These are phyloP conservation scores for Poecilobothrus nobilitatus DNA, from an alignment of 2,888 invertebrate genomes.

Conservation along the genomic window DNA sequence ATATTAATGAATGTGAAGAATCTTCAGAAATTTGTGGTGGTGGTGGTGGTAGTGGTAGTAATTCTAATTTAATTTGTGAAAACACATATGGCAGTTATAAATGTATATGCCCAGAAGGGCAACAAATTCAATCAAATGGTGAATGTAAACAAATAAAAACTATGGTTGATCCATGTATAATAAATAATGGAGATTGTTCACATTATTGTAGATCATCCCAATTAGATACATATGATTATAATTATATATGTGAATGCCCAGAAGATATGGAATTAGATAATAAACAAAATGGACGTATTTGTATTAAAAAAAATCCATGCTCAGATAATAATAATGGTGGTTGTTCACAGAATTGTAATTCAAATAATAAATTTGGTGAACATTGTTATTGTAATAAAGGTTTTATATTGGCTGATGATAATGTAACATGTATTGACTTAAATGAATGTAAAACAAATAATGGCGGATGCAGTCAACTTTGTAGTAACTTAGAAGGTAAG, in stretches of 20 bases:
- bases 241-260: constrained; percentile 37
- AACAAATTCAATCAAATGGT: constrained; percentile 31
- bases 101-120: constrained; percentile 49
- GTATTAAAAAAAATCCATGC: constrained; percentile 48
- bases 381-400: constrained; percentile 43
- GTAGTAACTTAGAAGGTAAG: constrained; percentile 37
- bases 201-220: constrained; percentile 50
- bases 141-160: constrained; percentile 31
- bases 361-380: constrained; percentile 27
- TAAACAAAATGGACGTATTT: constrained; percentile 40
- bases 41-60: not conserved
- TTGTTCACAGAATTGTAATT: constrained; percentile 54
- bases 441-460: constrained; percentile 48
- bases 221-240: constrained; percentile 23
- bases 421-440: constrained; percentile 46
- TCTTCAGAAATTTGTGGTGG: constrained; percentile 32
- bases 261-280: constrained; percentile 40
- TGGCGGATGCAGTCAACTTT: constrained; percentile 43
- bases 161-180: constrained; percentile 45
- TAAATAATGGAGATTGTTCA: constrained; percentile 49
- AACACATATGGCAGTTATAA: constrained; percentile 46
- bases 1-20: constrained; percentile 47
- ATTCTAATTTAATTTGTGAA: constrained; percentile 34
- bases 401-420: constrained; percentile 38
- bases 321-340: constrained; percentile 48